phyloP scores from a whole-genome alignment of 2,797 vertebrate species.

The Channa striata region DNA sequence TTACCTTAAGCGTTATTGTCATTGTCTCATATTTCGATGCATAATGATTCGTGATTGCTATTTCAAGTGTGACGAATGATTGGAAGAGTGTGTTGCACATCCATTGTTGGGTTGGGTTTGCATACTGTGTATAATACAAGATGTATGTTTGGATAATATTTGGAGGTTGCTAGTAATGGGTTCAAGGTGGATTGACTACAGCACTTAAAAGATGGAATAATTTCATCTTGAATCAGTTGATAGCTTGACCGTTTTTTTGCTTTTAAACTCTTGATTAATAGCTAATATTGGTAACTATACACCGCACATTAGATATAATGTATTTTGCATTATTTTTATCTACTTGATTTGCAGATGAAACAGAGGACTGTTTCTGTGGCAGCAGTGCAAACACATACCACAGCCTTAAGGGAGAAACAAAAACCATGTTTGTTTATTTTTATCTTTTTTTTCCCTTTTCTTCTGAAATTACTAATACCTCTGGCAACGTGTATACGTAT shows the following conservation, averaged over 20 bases:
- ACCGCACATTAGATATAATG: constrained; percentile 22
- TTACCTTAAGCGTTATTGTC: constrained; percentile 22
- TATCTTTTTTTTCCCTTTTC: constrained; percentile 12
- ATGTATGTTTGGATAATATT: neutral
- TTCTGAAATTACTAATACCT: constrained; percentile 36
- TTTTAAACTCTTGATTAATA: neutral
- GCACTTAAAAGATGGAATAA: neutral
- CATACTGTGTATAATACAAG: neutral
- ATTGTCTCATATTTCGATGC: constrained; percentile 4
- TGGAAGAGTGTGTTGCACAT: neutral
- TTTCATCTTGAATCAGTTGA: constrained; percentile 1
- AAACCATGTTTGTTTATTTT: constrained; percentile 2
- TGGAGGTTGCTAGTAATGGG: constrained; percentile 10
- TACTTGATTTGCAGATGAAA: constrained; percentile 36
- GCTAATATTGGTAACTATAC: neutral
- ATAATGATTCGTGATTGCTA: neutral
- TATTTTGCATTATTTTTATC: constrained; percentile 1
- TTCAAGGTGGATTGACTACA: neutral
- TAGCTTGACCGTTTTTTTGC: neutral
- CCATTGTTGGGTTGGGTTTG: constrained; percentile 5
- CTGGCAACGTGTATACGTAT: constrained; percentile 12
- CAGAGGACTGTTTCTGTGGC: constrained; percentile 36
- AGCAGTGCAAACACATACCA: constrained; percentile 1
- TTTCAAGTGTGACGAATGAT: neutral
- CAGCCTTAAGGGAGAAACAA: constrained; percentile 42